These are phyloP conservation scores for Helogale parvula DNA, from an alignment of 2,113 vertebrate species.

Conservation along the genomic window DNA sequence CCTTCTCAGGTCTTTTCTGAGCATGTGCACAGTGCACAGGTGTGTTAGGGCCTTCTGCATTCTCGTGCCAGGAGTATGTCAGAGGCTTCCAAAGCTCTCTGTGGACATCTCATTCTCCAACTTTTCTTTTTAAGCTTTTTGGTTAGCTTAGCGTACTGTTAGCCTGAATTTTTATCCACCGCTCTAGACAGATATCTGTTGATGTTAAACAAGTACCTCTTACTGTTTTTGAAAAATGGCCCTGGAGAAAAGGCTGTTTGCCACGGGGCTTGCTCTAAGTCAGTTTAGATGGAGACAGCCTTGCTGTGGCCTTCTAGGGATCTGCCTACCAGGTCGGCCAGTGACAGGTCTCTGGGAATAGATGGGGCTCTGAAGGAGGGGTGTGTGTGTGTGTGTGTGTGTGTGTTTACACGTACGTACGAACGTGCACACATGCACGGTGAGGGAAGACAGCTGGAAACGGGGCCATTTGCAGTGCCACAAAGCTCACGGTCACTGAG, in stretches of 20 bases:
- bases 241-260: not conserved
- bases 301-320: not conserved
- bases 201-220: not conserved
- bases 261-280: not conserved
- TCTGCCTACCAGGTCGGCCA: not conserved
- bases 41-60: not conserved
- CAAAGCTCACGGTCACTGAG: not conserved
- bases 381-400: not conserved
- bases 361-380: not conserved
- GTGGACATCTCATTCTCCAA: not conserved
- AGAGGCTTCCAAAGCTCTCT: not conserved
- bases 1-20: not conserved
- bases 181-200: not conserved
- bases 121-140: not conserved
- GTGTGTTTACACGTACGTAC: not conserved
- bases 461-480: not conserved
- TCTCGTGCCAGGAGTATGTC: not conserved
- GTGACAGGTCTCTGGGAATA: not conserved
- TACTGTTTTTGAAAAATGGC: not conserved
- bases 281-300: not conserved
- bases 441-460: too few species aligned
- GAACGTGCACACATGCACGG: too few species aligned
- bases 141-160: not conserved
- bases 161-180: not conserved
- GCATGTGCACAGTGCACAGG: not conserved